Evolutionary conservation across 2,888 invertebrate genomes (phyloP).

Genomic region (Spilosoma lubricipeda): DNA sequence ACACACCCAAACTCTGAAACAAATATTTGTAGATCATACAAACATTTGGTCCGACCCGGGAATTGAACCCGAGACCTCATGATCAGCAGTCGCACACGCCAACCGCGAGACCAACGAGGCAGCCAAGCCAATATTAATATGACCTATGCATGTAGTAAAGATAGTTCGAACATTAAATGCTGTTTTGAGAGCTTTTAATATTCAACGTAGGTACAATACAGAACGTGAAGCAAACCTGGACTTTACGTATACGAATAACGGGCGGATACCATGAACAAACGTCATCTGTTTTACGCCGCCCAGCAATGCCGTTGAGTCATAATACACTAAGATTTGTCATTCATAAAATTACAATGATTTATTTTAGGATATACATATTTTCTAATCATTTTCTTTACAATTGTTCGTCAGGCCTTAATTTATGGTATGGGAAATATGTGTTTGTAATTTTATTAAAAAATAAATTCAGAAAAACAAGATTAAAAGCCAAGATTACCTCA

Average conservation of each 20-base stretch:
- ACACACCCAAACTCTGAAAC: no score
- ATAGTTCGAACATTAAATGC: slow-evolving; percentile 42
- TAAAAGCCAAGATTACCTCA: background rate
- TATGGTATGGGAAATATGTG: background rate
- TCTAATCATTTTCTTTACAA: background rate
- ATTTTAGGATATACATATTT: slow-evolving; percentile 30
- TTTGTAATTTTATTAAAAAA: background rate
- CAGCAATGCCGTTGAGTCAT: slow-evolving; percentile 70
- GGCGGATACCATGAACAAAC: slow-evolving; percentile 36
- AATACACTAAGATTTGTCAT: slow-evolving; percentile 73
- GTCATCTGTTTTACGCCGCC: slow-evolving; percentile 64
- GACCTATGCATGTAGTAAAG: background rate
- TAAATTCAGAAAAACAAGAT: background rate
- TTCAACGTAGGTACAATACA: slow-evolving; percentile 54
- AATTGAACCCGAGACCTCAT: no score
- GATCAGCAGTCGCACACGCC: no score
- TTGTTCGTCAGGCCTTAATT: background rate
- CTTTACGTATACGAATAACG: slow-evolving; percentile 47
- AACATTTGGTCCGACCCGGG: no score
- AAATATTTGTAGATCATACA: no score
- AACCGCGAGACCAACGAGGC: no score
- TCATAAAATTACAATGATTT: slow-evolving; percentile 68
- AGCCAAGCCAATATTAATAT: no score
- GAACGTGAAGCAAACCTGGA: slow-evolving; percentile 56
- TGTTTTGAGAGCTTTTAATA: slow-evolving; percentile 57